Evolutionary conservation across 2,797 vertebrate genomes (phyloP).

Genomic region (Erithacus rubecula): DNA sequence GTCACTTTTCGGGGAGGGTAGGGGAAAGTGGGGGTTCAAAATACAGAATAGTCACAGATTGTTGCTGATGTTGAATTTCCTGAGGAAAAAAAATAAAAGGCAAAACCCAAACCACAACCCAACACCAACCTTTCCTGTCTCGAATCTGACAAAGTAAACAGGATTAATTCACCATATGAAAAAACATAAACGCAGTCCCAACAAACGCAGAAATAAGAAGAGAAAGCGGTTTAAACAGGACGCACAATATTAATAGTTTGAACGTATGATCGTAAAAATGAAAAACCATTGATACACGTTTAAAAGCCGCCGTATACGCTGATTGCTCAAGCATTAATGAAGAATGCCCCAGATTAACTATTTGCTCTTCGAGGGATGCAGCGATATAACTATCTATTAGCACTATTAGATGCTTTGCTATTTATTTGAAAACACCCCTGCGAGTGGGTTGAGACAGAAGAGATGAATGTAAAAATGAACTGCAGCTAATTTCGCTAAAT

Average conservation of each 20-base stretch:
- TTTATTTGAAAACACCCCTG: conserved; percentile 56
- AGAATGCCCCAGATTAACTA: conserved; percentile 49
- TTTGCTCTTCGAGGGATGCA: conserved; percentile 41
- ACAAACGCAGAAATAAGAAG: conserved; percentile 1
- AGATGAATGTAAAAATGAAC: conserved; percentile 38
- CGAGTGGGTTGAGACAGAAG: conserved; percentile 35
- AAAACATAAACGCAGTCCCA: conserved; percentile 6
- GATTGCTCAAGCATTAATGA: conserved; percentile 60
- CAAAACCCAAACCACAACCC: background rate
- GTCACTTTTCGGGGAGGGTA: background rate
- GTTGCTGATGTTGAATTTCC: conserved; percentile 45
- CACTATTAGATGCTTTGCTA: conserved; percentile 41
- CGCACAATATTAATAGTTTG: background rate
- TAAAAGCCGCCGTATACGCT: conserved; percentile 17
- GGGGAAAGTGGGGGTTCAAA: background rate
- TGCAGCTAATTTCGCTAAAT: conserved; percentile 61
- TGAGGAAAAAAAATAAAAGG: background rate
- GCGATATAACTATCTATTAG: conserved; percentile 39
- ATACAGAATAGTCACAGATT: background rate
- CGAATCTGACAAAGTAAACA: conserved; percentile 51
- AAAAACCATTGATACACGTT: conserved; percentile 1
- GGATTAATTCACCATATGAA: conserved; percentile 49
- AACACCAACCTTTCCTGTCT: conserved; percentile 35
- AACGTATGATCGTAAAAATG: conserved; percentile 23
- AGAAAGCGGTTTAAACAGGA: conserved; percentile 18